Evolutionary conservation across 1,140 invertebrate species (phyloP), one percentile per base, ranked within the genome.

Genomic region (Saxidomus purpurata): DNA sequence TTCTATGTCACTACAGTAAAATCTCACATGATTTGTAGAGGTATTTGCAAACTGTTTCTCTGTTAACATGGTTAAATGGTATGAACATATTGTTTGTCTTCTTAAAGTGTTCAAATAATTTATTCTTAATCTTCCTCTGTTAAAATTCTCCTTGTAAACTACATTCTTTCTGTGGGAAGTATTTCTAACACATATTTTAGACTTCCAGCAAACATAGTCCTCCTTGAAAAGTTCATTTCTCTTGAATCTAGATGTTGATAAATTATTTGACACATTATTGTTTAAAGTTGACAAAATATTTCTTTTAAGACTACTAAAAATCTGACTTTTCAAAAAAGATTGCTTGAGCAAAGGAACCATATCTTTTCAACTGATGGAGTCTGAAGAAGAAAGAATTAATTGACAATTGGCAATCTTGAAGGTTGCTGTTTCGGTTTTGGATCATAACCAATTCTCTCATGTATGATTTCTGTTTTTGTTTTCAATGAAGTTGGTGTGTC

Each of bases 401-500:
- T 79, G 31, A 87, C 74, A 61, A 89, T 63, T 1, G 77, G 87
- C n/a, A 38, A 38, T 55, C 49, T 61, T 25, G 87, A 52, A 15
- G 87, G 55, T 19, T 81, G 79, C 34, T 40, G 49, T 69, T 89
- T 81, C 19, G 87, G 87, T 69, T 89, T 89, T 28, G 87, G 87
- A 40, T 89, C 87, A 59, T 89, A 89, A 17, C 87, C 87, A 40
- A 89, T 89, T 71, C 87, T 89, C 63, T 89, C 87, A 74, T 89
- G 76, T n/a, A 89, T 76, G 19, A 89, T 43, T 69, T 89, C 87
- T 67, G 87, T 81, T 55, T 61, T 89, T 0, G 59, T 89, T 40
- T 89, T 89, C 9, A 71, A n/a, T 13, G 52, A 79, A 6, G 61
- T 38, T 38, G 77, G 77, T n/a, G 77, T 82, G 25, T 81, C 55